Base-by-base conservation (phyloP, 2,888 invertebrate species). In the Cataglyphis rosenhaueri region DNA sequence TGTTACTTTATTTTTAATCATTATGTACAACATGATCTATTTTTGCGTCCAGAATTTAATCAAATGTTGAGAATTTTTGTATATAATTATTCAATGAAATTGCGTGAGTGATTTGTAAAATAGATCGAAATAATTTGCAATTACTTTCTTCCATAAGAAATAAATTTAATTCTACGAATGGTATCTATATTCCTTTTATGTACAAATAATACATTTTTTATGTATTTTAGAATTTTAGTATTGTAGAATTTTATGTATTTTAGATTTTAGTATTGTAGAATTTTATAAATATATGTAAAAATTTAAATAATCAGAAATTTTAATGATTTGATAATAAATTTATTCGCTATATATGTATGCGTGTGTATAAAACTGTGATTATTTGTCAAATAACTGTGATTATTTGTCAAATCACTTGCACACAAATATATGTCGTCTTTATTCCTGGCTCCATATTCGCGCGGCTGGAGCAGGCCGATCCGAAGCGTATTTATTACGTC, bases 401-500 rank as follows among this genome's bases (percentile, higher is more conserved):
- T 66, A 41, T 70, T 65, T 38, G 38, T 38, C 29, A 65, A 38
- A 38, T 38, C 12, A 38, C 6, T n/a, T 9, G 5, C 38, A 15
- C 44, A 12, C 52, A 52, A 52, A 35, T 59, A 57, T 48, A 32
- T 44, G 18, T 18, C 21, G 44, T 0, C 41, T 41, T 52, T 29
- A 15, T 74, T 38, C 65, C 68, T 74, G 62, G 61, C n/a, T 82
- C 9, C 44, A 71, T 81, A 76, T 83, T 84, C 85, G 83, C 52
- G 61, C 44, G 78, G 52, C 66, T 83, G 66, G 74, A 86, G 82
- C 83, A 85, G 78, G 83, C 64, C 48, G 82, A 81, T 73, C 32
- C 73, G 25, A 25, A 64, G 41, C 61, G 83, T 83, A 89, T 87
- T 84, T 89, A 85, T 89, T 83, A 85, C 59, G 65, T 15, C 21